These are phyloP conservation scores for Aphaenogaster ashmeadi DNA, from an alignment of 1,140 invertebrate genomes.

Conservation along the genomic window DNA sequence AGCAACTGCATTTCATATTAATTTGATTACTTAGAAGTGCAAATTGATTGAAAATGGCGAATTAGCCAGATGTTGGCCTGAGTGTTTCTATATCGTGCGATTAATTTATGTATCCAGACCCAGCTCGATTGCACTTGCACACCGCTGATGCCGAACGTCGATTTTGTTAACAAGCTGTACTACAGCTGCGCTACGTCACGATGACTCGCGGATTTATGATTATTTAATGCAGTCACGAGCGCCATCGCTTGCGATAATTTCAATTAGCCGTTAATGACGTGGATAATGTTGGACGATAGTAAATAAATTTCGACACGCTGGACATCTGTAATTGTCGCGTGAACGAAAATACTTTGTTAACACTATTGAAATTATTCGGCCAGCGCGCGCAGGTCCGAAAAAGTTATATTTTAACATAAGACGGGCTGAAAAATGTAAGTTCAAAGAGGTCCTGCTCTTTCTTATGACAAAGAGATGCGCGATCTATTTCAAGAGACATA, in stretches of 20 bases:
- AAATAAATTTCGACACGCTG: slow-evolving; percentile 45
- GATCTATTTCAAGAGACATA: not conserved
- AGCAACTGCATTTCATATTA: not conserved
- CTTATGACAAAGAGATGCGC: not conserved
- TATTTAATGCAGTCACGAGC: slow-evolving; percentile 53
- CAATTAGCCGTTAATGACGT: slow-evolving; percentile 49
- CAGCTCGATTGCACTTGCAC: slow-evolving; percentile 2
- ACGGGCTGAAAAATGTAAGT: not conserved
- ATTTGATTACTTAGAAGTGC: not conserved
- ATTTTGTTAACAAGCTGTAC: slow-evolving; percentile 53
- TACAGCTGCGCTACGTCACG: slow-evolving; percentile 20
- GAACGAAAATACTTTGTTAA: not conserved
- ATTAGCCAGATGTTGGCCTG: not conserved
- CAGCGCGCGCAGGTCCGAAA: not conserved
- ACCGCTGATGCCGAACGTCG: slow-evolving; percentile 21
- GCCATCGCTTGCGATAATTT: slow-evolving; percentile 30
- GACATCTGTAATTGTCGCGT: slow-evolving; percentile 17
- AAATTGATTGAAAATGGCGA: not conserved
- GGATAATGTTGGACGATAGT: slow-evolving; percentile 26
- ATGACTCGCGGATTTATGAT: slow-evolving; percentile 46
- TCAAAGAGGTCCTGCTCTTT: not conserved
- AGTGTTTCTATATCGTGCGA: not conserved
- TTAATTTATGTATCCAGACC: slow-evolving; percentile 13
- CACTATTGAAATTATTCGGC: slow-evolving; percentile 2
- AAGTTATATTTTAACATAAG: not conserved